These are phyloP conservation scores for Neelides folsomi DNA, from an alignment of 2,888 invertebrate species.

Conservation along the genomic window DNA sequence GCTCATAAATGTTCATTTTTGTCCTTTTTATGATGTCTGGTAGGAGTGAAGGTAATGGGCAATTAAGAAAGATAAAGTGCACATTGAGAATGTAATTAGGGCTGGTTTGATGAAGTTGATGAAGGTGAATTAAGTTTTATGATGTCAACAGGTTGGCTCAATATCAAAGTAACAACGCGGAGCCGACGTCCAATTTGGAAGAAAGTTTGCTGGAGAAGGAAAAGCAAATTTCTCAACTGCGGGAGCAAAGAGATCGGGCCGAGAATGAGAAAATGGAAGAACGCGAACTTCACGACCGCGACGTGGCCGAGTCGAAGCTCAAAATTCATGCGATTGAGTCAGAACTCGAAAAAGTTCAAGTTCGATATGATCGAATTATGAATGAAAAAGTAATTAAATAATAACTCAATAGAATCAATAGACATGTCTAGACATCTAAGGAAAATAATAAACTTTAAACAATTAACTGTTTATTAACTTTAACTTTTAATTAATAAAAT, in stretches of 20 bases:
- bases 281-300: slow-evolving; percentile 79
- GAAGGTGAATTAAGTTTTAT: background rate
- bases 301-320: slow-evolving; percentile 88
- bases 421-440: too few relatives aligned
- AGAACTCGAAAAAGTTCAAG: slow-evolving; percentile 47
- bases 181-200: slow-evolving; percentile 77
- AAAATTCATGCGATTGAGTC: slow-evolving; percentile 80
- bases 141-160: slow-evolving; percentile 4
- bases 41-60: background rate
- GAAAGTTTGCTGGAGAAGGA: slow-evolving; percentile 94
- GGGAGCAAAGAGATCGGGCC: slow-evolving; percentile 86
- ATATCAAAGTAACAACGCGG: slow-evolving; percentile 7
- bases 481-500: too few relatives aligned
- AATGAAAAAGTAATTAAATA: slow-evolving; percentile 52
- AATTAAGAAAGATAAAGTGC: too few relatives aligned
- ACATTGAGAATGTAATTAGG: too few relatives aligned
- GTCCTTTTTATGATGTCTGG: background rate
- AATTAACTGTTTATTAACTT: too few relatives aligned
- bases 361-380: slow-evolving; percentile 76
- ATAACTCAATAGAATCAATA: background rate
- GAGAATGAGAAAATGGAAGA: slow-evolving; percentile 95
- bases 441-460: too few relatives aligned
- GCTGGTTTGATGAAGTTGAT: too few relatives aligned
- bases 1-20: too few relatives aligned
- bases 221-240: slow-evolving; percentile 84